Evolutionary conservation across 64 coral and sea anemone genomes (phyloP), one percentile per base, ranked within the genome.

Genomic region (Catalaphyllia jardinei): DNA sequence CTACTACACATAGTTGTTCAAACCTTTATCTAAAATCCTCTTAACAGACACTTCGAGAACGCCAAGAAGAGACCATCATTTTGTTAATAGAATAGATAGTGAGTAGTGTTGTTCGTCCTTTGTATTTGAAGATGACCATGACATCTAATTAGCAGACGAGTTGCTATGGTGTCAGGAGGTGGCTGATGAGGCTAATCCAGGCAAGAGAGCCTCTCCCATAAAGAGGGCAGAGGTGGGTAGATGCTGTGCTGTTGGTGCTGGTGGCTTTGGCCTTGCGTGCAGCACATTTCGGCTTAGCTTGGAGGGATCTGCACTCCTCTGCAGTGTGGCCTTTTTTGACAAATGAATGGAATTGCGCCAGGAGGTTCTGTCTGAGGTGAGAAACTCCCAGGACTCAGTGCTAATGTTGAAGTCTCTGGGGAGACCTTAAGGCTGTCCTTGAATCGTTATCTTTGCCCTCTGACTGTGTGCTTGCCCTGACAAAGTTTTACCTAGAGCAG

Each of bases 341-440:
- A n/a, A n/a, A n/a, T n/a, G n/a, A n/a, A n/a, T n/a, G 59, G 17
- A 15, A 1, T 16, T 8, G 16, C 29, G 33, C 83, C 83, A 86
- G 62, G 31, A 15, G 24, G 86, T 72, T 8, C 72, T 8, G 86
- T 88, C 51, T 2, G 65, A 86, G 24, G 83, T 46, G 16, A 86
- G 83, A 28, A 46, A 51, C 50, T 72, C 42, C 35, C 49, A 28
- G 13, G n/a, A 22, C 19, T 69, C 13, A 72, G 54, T 57, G 12
- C 54, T 57, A 8, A 57, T 57, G 12, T 57, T 57, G 15, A 72
- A 29, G 33, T 72, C 64, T 4, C 38, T 88, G 17, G 16, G 29
- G 67, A 63, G 38, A 35, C 78, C 3, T 82, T 91, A 3, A 91
- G 35, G 29, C 13, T 69, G 77, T 80, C 77, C 60, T 89, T 89